These are phyloP conservation scores for Hirudinaria manillensis DNA, from an alignment of 2,888 invertebrate species.

Conservation along the genomic window DNA sequence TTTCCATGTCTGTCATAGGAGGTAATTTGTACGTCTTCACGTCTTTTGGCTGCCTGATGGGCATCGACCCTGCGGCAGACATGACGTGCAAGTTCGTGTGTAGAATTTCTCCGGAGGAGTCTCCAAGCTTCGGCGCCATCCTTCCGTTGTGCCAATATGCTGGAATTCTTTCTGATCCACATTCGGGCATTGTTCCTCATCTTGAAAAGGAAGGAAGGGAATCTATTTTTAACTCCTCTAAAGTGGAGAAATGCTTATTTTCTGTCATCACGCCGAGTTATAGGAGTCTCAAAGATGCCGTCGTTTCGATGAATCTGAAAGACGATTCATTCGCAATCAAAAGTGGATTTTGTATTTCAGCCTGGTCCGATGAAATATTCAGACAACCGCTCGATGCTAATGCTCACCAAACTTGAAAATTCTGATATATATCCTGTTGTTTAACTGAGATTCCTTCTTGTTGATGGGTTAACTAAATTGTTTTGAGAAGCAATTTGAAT, in stretches of 20 bases:
- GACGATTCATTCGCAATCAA: background rate
- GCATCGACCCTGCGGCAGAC: slow-evolving; percentile 70
- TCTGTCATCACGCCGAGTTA: background rate
- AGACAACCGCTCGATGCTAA: background rate
- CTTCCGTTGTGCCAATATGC: slow-evolving; percentile 31
- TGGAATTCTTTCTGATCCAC: background rate
- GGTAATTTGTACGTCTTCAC: slow-evolving; percentile 76
- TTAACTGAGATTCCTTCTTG: too few species aligned
- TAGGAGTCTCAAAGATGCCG: background rate
- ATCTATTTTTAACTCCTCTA: too few species aligned
- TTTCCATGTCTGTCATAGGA: slow-evolving; percentile 63
- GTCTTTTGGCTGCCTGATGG: slow-evolving; percentile 86
- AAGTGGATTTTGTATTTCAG: background rate
- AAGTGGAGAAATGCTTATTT: slow-evolving; percentile 13
- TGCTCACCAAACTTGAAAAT: too few species aligned
- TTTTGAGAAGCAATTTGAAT: too few species aligned
- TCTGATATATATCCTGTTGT: too few species aligned
- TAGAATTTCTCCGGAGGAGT: slow-evolving; percentile 18
- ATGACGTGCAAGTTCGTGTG: slow-evolving; percentile 80
- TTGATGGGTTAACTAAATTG: too few species aligned
- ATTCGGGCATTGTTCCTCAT: background rate
- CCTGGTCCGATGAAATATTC: background rate
- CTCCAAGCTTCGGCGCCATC: slow-evolving; percentile 34
- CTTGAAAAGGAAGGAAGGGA: background rate
- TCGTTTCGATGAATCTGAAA: background rate